Evolutionary conservation across 2,113 vertebrate species (phyloP).

Genomic region (Rhinoderma darwinii): DNA sequence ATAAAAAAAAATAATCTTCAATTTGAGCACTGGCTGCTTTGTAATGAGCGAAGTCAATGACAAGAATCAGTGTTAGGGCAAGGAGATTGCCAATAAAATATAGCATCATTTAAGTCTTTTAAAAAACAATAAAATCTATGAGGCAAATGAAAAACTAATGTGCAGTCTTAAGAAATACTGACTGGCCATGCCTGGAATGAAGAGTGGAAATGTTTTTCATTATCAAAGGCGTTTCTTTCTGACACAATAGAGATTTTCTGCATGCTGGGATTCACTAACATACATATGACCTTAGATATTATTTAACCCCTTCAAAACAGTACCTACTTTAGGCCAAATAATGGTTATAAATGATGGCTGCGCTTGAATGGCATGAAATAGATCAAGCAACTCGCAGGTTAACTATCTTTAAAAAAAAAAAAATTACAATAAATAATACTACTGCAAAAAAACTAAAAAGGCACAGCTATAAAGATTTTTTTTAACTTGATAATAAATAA

Average conservation of each 20-base stretch:
- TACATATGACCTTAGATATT: neutral
- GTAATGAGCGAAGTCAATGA: slow-evolving; percentile 46
- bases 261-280: neutral
- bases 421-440: neutral
- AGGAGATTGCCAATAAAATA: slow-evolving; percentile 50
- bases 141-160: slow-evolving; percentile 49
- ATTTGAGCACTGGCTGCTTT: slow-evolving; percentile 5
- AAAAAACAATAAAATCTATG: slow-evolving; percentile 52
- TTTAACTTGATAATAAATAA: too few species aligned
- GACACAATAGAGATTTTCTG: neutral
- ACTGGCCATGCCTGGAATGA: neutral
- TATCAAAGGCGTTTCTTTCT: neutral
- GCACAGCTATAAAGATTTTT: neutral
- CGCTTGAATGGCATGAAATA: neutral
- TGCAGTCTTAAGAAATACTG: slow-evolving; percentile 42
- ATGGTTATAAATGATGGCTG: neutral
- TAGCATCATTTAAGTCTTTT: slow-evolving; percentile 41
- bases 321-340: neutral
- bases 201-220: neutral
- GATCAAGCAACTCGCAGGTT: neutral
- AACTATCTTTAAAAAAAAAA: neutral
- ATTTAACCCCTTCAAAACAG: neutral
- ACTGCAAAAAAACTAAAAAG: neutral
- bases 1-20: slow-evolving; percentile 13
- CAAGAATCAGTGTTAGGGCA: slow-evolving; percentile 50